Base-by-base conservation (phyloP, 2,797 vertebrate species). In the Catamblyrhynchus diadema region DNA sequence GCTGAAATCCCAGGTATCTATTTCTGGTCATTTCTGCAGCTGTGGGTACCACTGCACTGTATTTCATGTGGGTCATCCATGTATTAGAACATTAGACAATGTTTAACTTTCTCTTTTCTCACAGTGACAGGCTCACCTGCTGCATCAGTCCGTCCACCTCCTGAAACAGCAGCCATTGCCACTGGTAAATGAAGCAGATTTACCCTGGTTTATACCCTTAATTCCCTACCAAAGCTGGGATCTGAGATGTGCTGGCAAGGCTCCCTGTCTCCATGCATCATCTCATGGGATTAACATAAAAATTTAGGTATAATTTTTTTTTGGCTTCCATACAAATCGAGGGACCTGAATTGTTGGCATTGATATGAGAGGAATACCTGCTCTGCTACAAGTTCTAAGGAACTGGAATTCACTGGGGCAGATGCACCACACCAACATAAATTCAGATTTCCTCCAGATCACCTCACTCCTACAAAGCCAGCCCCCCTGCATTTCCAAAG, bases 11-110 rank as follows among this genome's bases (percentile, higher is more conserved):
- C 44, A 95, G 92, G 78, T 93, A 93, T n/a, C 64, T 67, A 50
- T 62, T 54, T 66, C 8, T 59, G 62, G 32, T 62, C 10, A 10
- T 25, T 73, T 79, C 8, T 51, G 44, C 24, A 57, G 10, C 54
- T 0, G 0, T 28, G 16, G 14, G 41, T 42, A 80, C 15, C 22
- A 45, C 13, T n/a, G 62, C 3, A 7, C 7, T 35, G 0, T 6
- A 16, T 64, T 47, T 23, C 37, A 8, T 7, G 15, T 4, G 16
- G 59, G 11, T n/a, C 24, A 71, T 16, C 30, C 19, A 15, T 5
- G 22, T 21, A 39, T 85, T 27, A 44, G 42, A 85, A 4, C 1
- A 2, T 2, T 2, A 19, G 33, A 32, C 25, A 67, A 2, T 18
- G 20, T 37, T 84, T 60, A 24, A 60, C 18, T 65, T 24, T 8